A percentile compares a stretch with the other conserved stretches of the same genome.
Conservation (phyloP, 2,797 vertebrate genomes). For the Rhinella marina region DNA sequence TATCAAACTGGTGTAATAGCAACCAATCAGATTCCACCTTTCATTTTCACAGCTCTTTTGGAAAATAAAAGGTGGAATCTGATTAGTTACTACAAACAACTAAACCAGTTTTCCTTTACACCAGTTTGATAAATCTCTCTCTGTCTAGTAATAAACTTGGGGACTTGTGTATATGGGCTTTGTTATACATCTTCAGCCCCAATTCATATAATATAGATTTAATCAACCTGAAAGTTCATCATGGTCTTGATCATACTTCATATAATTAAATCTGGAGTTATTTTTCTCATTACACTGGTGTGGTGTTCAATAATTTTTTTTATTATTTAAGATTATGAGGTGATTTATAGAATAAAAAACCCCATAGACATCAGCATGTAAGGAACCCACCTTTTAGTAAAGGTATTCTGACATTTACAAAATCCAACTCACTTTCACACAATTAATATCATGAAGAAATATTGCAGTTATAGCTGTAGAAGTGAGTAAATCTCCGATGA, state of each 20-base stretch:
- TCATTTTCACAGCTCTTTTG: too few species aligned
- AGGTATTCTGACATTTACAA: constrained; percentile 11
- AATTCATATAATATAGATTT: background rate
- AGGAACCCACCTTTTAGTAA: constrained; percentile 24
- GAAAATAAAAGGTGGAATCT: too few species aligned
- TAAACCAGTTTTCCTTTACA: too few species aligned
- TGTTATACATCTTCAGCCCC: background rate
- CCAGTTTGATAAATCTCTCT: too few species aligned
- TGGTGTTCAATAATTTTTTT: constrained; percentile 23
- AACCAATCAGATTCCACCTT: too few species aligned
- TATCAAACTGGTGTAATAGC: too few species aligned
- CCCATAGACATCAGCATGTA: constrained; percentile 13
- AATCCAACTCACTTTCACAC: constrained; percentile 21
- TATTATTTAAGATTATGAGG: constrained; percentile 25
- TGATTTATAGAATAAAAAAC: constrained; percentile 28
- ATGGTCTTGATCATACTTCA: background rate
- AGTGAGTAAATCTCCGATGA: background rate
- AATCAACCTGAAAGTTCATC: background rate
- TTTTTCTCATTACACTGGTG: background rate
- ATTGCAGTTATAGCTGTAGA: constrained; percentile 15
- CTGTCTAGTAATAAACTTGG: too few species aligned
- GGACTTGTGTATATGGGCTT: too few species aligned
- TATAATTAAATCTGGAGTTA: background rate
- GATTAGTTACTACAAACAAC: too few species aligned
- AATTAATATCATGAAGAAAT: constrained; percentile 9